Evolutionary conservation across 2,888 invertebrate genomes (phyloP).

Genomic region (Zeuzera pyrina): DNA sequence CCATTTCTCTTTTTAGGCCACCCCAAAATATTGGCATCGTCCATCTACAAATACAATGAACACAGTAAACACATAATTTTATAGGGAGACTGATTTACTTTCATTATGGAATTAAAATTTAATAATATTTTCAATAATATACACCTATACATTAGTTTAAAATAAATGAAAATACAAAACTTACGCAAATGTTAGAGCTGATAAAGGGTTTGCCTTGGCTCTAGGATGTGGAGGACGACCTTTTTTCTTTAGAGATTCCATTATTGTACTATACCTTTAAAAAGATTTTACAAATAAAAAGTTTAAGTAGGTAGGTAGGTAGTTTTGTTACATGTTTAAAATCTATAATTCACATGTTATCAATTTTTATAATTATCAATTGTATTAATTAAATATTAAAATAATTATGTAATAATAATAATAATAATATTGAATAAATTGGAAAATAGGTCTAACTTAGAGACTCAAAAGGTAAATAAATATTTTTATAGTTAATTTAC

Average conservation of each 20-base stretch:
- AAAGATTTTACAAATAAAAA: slow-evolving; percentile 3
- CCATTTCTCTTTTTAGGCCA: slow-evolving; percentile 81
- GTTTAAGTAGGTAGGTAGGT: too few relatives aligned
- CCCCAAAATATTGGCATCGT: slow-evolving; percentile 84
- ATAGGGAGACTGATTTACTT: too few relatives aligned
- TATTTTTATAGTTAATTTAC: too few relatives aligned
- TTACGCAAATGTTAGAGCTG: slow-evolving; percentile 80
- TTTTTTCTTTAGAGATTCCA: slow-evolving; percentile 72
- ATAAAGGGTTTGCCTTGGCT: slow-evolving; percentile 76
- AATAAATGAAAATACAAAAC: slow-evolving; percentile 25
- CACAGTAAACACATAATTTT: background rate
- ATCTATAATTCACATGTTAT: too few relatives aligned
- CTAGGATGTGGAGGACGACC: slow-evolving; percentile 75
- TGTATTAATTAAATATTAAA: too few relatives aligned
- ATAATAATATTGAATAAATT: too few relatives aligned
- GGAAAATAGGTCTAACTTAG: too few relatives aligned
- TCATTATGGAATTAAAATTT: background rate
- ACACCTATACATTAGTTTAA: background rate
- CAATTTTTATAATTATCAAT: too few relatives aligned
- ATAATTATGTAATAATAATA: too few relatives aligned
- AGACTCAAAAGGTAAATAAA: too few relatives aligned
- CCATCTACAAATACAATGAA: slow-evolving; percentile 78
- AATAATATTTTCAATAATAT: background rate
- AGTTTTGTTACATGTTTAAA: too few relatives aligned
- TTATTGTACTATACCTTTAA: slow-evolving; percentile 27